Evolutionary conservation across 30 jellyfish, hydroid and myxozoan species (phyloP).

Genomic region (Hydractinia echinata): DNA sequence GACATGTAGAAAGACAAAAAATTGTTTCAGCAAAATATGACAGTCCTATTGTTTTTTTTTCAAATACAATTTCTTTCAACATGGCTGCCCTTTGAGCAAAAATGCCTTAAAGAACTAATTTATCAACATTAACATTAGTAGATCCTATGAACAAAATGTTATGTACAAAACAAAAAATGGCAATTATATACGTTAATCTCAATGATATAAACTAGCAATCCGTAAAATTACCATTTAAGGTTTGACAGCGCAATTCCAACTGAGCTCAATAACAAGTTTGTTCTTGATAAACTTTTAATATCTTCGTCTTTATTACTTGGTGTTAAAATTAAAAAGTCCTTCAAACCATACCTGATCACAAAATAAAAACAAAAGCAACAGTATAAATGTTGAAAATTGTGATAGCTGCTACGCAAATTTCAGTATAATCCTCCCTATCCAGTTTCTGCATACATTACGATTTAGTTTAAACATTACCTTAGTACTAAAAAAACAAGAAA

Average conservation of each 20-base stretch:
- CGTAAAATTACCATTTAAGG: conserved; percentile 50
- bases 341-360: conserved; percentile 71
- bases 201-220: no score
- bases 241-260: conserved; percentile 79
- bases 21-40: no score
- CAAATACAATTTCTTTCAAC: no score
- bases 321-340: conserved; percentile 65
- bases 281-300: conserved; percentile 61
- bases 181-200: no score
- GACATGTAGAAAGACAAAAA: no score
- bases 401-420: not conserved
- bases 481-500: no score
- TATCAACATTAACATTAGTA: not conserved
- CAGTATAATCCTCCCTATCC: no score
- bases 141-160: no score
- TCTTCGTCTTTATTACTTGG: conserved; percentile 65
- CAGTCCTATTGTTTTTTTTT: no score
- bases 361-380: not conserved
- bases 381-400: not conserved
- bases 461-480: no score
- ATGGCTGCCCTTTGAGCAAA: no score
- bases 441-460: no score
- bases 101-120: not conserved
- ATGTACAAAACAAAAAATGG: not conserved
- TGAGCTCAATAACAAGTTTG: conserved; percentile 71